Conservation (phyloP, 1,140 invertebrate species). For the Tetramorium parvispinum region DNA sequence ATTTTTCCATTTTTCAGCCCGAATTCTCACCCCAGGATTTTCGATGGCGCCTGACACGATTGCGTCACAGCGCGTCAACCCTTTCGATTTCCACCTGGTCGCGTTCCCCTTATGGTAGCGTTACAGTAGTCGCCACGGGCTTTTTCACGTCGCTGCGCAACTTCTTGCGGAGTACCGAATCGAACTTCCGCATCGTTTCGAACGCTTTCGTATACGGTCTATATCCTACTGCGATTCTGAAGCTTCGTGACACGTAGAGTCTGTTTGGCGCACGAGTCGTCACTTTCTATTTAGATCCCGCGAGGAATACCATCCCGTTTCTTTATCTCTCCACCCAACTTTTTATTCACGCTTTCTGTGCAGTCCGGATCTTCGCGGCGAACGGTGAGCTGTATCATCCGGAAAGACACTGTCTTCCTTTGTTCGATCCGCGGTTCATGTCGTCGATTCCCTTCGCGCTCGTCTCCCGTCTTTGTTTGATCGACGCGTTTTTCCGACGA, state of each 20-base stretch:
- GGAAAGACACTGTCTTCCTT: conserved; percentile 4
- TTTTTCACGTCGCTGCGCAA: conserved; percentile 18
- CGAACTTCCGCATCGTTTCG: conserved; percentile 7
- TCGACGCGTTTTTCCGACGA: conserved; percentile 27
- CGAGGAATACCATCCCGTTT: neutral
- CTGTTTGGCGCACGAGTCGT: conserved; percentile 19
- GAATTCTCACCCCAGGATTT: neutral
- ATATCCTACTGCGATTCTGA: neutral
- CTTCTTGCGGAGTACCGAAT: conserved; percentile 15
- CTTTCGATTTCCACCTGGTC: conserved; percentile 4
- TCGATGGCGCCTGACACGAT: conserved; percentile 6
- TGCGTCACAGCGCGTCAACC: conserved; percentile 22
- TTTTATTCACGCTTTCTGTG: neutral
- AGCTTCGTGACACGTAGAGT: neutral
- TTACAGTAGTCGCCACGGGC: neutral
- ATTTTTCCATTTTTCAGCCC: neutral
- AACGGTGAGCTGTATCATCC: conserved; percentile 6
- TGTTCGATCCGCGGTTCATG: conserved; percentile 8
- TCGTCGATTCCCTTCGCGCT: neutral
- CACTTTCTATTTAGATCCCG: conserved; percentile 27
- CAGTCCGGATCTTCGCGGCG: neutral
- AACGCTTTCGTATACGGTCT: neutral
- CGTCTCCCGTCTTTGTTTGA: conserved; percentile 33
- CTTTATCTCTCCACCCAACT: neutral
- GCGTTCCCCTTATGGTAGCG: neutral